Percentiles rank a stretch among this genome's conserved stretches.
Evolutionary conservation across 2,888 invertebrate genomes (phyloP).

Genomic region (Hirudinaria manillensis): DNA sequence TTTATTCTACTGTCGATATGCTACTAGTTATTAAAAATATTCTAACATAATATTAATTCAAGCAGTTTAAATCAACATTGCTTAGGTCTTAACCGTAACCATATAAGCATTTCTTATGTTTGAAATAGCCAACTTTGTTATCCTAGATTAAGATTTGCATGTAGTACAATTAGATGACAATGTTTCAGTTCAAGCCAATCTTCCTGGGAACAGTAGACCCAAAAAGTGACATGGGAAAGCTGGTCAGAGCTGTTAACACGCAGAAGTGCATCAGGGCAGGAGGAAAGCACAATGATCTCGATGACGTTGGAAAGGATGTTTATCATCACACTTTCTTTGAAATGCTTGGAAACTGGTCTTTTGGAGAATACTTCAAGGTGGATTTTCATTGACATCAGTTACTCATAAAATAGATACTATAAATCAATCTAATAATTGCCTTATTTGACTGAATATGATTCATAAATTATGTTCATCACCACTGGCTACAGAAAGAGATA

Average conservation of each 20-base stretch:
- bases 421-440: background rate
- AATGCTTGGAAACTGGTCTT: constrained; percentile 99
- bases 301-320: constrained; percentile 98
- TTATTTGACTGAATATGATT: background rate
- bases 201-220: constrained; percentile 94
- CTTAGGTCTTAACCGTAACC: no score
- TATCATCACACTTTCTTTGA: constrained; percentile 99
- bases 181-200: constrained; percentile 80
- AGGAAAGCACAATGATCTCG: constrained; percentile 98
- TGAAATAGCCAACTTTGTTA: no score
- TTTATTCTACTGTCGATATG: no score
- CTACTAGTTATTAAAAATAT: no score
- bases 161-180: background rate
- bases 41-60: no score
- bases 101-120: no score
- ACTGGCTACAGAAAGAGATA: constrained; percentile 69
- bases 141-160: no score
- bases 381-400: background rate
- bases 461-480: constrained; percentile 26
- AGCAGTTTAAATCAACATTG: no score
- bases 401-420: background rate
- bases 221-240: constrained; percentile 86
- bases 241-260: constrained; percentile 79
- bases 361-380: constrained; percentile 97
- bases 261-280: constrained; percentile 99